phyloP scores from a whole-genome alignment of 2,888 invertebrate species.

The Strigamia transsilvanica region DNA sequence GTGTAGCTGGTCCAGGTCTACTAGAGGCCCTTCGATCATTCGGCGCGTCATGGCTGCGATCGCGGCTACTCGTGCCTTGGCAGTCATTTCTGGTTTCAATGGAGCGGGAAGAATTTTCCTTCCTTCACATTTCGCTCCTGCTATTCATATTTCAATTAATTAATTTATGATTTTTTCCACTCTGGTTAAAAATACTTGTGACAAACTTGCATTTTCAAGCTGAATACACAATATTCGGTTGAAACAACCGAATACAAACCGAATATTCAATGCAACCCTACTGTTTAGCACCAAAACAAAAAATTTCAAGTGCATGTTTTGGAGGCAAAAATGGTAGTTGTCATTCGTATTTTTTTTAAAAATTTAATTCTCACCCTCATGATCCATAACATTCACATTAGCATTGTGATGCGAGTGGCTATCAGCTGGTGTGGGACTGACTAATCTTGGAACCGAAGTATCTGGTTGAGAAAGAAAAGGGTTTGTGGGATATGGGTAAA shows the following conservation, averaged over 20 bases:
- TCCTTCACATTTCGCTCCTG: not conserved
- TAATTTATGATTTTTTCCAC: not conserved
- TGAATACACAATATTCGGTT: too few relatives aligned
- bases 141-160: not conserved
- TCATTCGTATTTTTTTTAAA: not conserved
- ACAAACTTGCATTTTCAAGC: too few relatives aligned
- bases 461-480: conserved; percentile 15
- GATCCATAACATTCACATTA: not conserved
- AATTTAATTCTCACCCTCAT: not conserved
- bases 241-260: too few relatives aligned
- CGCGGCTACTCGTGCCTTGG: conserved; percentile 11
- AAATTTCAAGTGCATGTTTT: too few relatives aligned
- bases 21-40: not conserved
- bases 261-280: too few relatives aligned
- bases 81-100: conserved; percentile 39
- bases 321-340: not conserved
- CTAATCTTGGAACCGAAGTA: not conserved
- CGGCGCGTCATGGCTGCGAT: conserved; percentile 29
- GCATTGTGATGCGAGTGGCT: not conserved
- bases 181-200: too few relatives aligned
- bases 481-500: not conserved
- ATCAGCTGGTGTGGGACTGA: not conserved
- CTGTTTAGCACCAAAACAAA: too few relatives aligned
- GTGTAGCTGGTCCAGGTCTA: not conserved
- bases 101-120: conserved; percentile 15